phyloP scores from a whole-genome alignment of 2,888 invertebrate genomes.

The Autographa gamma region DNA sequence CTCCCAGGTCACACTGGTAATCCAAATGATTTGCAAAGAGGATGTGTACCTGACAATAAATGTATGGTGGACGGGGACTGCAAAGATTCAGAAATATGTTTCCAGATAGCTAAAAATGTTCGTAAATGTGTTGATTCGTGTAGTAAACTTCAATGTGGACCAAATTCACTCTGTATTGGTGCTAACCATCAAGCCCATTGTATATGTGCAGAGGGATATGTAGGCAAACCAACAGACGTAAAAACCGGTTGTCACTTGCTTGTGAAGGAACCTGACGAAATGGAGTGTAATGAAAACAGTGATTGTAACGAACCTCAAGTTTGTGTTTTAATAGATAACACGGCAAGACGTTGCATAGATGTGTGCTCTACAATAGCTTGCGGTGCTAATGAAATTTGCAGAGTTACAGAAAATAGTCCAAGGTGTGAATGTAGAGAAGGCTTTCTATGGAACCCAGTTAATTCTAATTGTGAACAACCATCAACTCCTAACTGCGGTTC shows the following conservation, averaged over 20 bases:
- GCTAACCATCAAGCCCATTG: slow-evolving; percentile 96
- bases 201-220: slow-evolving; percentile 94
- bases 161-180: slow-evolving; percentile 95
- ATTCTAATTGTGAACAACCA: slow-evolving; percentile 95
- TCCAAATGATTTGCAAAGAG: slow-evolving; percentile 91
- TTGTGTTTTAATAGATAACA: slow-evolving; percentile 91
- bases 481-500: slow-evolving; percentile 94
- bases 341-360: slow-evolving; percentile 92
- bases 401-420: slow-evolving; percentile 91
- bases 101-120: slow-evolving; percentile 93
- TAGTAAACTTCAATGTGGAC: slow-evolving; percentile 96
- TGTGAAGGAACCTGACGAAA: slow-evolving; percentile 88
- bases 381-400: slow-evolving; percentile 94
- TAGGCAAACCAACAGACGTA: slow-evolving; percentile 95
- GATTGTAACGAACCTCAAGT: slow-evolving; percentile 93
- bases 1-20: slow-evolving; percentile 93
- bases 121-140: slow-evolving; percentile 96
- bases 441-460: slow-evolving; percentile 95
- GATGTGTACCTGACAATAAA: slow-evolving; percentile 93
- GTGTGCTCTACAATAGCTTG: slow-evolving; percentile 95
- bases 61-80: slow-evolving; percentile 95
- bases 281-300: slow-evolving; percentile 90
- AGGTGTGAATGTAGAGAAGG: slow-evolving; percentile 94
- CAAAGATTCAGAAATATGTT: slow-evolving; percentile 95
- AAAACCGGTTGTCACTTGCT: slow-evolving; percentile 93